phyloP scores from a whole-genome alignment of 2,797 vertebrate genomes.

The Diglossa cyanea region DNA sequence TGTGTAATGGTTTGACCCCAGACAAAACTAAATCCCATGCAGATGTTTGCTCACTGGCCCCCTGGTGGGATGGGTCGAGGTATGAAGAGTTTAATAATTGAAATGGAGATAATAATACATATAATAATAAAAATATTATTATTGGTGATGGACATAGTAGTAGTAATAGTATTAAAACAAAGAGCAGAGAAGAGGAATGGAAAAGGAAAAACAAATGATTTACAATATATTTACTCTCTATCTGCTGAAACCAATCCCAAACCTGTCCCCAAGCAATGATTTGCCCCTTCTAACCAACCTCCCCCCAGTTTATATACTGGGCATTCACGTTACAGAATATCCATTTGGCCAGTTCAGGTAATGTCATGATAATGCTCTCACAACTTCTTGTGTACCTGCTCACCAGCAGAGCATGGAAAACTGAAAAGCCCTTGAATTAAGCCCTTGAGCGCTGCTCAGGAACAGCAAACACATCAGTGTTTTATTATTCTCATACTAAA shows the following conservation, averaged over 20 bases:
- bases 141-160: rapidly evolving
- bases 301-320: background rate
- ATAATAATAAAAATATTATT: background rate
- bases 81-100: background rate
- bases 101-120: background rate
- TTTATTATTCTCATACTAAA: background rate
- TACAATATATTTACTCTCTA: background rate
- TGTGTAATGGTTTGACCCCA: rapidly evolving
- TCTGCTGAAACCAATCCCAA: background rate
- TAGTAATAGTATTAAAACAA: background rate
- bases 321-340: background rate
- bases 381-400: background rate
- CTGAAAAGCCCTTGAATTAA: background rate
- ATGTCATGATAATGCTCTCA: background rate
- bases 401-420: background rate
- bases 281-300: background rate
- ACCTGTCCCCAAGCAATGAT: no score
- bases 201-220: background rate
- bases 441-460: background rate
- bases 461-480: background rate
- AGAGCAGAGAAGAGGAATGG: background rate
- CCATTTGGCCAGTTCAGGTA: background rate
- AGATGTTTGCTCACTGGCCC: rapidly evolving
- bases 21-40: background rate
- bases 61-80: background rate